Evolutionary conservation across 1,140 invertebrate genomes (phyloP), one percentile per base, ranked within the genome.

Genomic region (Triops longicaudatus): DNA sequence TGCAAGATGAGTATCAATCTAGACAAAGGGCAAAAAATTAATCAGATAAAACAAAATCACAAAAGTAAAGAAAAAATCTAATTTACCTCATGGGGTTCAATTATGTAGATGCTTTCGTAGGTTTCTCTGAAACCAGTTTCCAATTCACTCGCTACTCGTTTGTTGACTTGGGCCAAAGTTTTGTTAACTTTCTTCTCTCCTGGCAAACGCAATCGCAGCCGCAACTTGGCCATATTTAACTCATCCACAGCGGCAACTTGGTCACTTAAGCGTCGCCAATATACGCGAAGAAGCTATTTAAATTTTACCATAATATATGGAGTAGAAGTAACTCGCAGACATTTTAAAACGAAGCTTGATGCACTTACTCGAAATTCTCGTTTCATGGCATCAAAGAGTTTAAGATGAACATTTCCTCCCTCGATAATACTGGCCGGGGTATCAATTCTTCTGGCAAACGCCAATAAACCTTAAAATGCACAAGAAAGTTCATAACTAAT

Each of bases 171-270:
- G n/a, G 74, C n/a, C 7, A 44, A 27, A 26, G 12, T 26, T 63
- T 63, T 82, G 79, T n/a, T 81, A 79, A 43, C 81, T 80, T 22
- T 82, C 79, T 37, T 81, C 79, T 87, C 87, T 72, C 83, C 84
- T n/a, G 82, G 82, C 72, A 83, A 81, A n/a, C 86, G 83, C 9
- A 89, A 78, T 76, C 88, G 81, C 26, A 93, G 83, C 50, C 91
- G 83, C 63, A 89, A 87, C 79, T 90, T 91, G 27, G 90, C 91
- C 88, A 93, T 92, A 79, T 88, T 87, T 31, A 93, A 81, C 84
- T 94, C 92, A 84, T 93, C 92, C 72, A 88, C 84, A 10, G 88
- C 87, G 41, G 87, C 87, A 5, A 91, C 85, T 81, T 87, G 84
- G 79, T 90, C 88, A 81, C 84, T 85, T 2, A 89, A 80, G 74